Conservation (phyloP, 2,797 vertebrate genomes). For the Clarias laeviceps region DNA sequence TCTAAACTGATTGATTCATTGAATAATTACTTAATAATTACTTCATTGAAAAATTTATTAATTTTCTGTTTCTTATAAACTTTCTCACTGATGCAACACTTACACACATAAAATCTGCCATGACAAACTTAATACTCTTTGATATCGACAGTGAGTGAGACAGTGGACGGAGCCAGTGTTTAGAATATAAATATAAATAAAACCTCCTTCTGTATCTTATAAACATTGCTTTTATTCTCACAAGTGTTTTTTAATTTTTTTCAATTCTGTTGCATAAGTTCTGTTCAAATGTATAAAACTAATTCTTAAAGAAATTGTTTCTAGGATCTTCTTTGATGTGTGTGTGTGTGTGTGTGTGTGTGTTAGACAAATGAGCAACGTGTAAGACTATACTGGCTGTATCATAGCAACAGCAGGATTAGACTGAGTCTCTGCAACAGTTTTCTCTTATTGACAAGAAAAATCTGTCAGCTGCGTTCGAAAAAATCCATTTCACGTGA, state of each 20-base stretch:
- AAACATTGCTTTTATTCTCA: neutral
- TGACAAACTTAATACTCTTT: neutral
- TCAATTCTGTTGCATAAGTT: neutral
- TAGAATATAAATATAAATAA: neutral
- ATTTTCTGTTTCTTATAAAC: neutral
- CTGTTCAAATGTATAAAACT: neutral
- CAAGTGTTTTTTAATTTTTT: neutral
- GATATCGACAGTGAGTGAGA: neutral
- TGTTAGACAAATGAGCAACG: neutral
- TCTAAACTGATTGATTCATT: neutral
- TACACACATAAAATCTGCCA: neutral
- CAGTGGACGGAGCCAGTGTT: neutral
- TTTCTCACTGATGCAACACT: neutral
- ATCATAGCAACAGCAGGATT: slow-evolving; percentile 30
- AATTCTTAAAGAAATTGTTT: neutral
- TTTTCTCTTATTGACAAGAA: neutral
- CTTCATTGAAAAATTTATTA: too few species aligned
- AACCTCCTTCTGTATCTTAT: neutral
- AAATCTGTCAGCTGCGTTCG: neutral
- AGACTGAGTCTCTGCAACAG: neutral
- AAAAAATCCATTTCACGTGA: neutral
- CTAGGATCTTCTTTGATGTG: neutral
- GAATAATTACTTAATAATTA: too few species aligned
- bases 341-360: slow-evolving; percentile 6
- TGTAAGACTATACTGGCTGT: slow-evolving; percentile 8